Percentiles rank a stretch among this genome's conserved stretches.
These are phyloP conservation scores for Cyphomyrus plagiostoma DNA, from an alignment of 2,113 vertebrate species.

Conservation along the genomic window DNA sequence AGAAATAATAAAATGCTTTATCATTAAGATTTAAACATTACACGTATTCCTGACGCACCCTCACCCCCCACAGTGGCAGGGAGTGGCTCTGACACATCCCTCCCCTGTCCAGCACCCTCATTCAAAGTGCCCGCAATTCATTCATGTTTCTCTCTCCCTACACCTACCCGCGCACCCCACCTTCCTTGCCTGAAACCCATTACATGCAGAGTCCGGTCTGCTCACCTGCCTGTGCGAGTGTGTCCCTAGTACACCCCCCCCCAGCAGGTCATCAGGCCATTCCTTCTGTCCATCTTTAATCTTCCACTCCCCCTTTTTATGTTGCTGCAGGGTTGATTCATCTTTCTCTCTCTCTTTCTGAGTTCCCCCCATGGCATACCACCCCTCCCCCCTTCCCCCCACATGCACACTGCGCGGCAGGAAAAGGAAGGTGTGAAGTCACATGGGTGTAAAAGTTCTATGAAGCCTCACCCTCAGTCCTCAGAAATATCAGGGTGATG, in stretches of 20 bases:
- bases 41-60: neutral
- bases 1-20: neutral
- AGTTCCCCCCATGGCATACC: neutral
- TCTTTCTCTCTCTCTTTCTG: neutral
- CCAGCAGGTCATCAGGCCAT: neutral
- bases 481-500: neutral
- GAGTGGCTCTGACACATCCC: neutral
- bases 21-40: neutral
- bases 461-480: neutral
- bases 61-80: neutral
- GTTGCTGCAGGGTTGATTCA: neutral
- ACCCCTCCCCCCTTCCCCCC: neutral
- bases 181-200: neutral
- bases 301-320: neutral
- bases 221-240: neutral
- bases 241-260: neutral
- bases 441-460: neutral
- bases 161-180: neutral
- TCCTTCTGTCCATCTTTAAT: neutral
- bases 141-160: conserved; percentile 12
- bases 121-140: conserved; percentile 16
- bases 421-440: no score
- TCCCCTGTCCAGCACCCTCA: neutral
- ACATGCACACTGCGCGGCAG: neutral
- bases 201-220: neutral